Percentiles rank a stretch among this genome's conserved stretches.
phyloP scores from a whole-genome alignment of 2,888 invertebrate genomes.

The Opisthograptis luteolata region DNA sequence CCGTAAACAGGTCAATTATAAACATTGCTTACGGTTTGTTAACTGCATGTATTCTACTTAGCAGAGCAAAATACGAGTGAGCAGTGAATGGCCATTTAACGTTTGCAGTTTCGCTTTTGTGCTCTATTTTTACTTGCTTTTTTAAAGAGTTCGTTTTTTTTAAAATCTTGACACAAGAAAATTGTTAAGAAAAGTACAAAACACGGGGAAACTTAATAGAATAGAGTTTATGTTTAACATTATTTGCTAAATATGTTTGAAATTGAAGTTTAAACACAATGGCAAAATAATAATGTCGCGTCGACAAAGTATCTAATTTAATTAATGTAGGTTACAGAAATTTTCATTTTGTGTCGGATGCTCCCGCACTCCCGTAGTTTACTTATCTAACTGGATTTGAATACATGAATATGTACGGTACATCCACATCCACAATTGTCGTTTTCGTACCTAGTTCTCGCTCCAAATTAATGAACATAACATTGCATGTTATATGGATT shows the following conservation, averaged over 20 bases:
- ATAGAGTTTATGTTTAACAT: constrained; percentile 1
- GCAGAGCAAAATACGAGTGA: constrained; percentile 1
- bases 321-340: constrained; percentile 23
- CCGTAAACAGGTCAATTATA: constrained; percentile 46
- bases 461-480: constrained; percentile 30
- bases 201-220: constrained; percentile 13
- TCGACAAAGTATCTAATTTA: constrained; percentile 17
- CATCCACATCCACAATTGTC: constrained; percentile 34
- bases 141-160: constrained; percentile 3
- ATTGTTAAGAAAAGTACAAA: constrained; percentile 7
- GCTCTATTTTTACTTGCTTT: constrained; percentile 3
- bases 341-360: constrained; percentile 26
- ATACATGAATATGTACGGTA: constrained; percentile 61
- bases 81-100: constrained; percentile 1
- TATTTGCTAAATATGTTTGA: constrained; percentile 9
- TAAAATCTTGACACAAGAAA: constrained; percentile 16
- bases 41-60: constrained; percentile 2
- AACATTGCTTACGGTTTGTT: constrained; percentile 38
- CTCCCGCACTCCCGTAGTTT: constrained; percentile 43
- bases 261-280: constrained; percentile 20
- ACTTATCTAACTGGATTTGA: constrained; percentile 61
- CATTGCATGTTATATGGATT: constrained; percentile 14
- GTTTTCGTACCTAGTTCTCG: constrained; percentile 19
- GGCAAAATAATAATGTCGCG: constrained; percentile 12
- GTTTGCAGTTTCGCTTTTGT: constrained; percentile 6